A percentile compares a stretch with the other conserved stretches of the same genome.
phyloP scores from a whole-genome alignment of 2,888 invertebrate genomes.

The Drosophila phalerata region DNA sequence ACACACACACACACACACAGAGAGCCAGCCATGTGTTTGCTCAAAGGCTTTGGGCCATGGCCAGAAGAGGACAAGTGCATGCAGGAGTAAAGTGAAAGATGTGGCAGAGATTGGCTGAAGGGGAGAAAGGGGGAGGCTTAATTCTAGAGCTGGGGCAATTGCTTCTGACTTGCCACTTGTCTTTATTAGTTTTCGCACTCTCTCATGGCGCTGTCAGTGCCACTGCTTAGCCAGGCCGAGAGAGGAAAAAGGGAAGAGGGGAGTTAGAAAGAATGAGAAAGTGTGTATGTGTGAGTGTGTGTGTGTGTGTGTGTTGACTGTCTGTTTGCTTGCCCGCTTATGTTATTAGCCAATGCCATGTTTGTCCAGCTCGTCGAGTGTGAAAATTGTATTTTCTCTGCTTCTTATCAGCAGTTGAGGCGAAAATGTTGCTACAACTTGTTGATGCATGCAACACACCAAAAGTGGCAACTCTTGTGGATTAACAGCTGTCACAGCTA shows the following conservation, averaged over 20 bases:
- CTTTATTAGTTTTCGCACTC: conserved; percentile 78
- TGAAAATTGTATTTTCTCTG: conserved; percentile 62
- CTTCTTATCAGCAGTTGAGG: conserved; percentile 23
- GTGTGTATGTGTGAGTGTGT: background rate
- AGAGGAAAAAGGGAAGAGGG: background rate
- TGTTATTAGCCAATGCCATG: conserved; percentile 77
- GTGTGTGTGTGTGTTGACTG: conserved; percentile 11
- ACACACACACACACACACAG: background rate
- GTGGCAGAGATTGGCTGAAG: conserved; percentile 46
- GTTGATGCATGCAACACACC: conserved; percentile 63
- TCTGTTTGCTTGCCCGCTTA: conserved; percentile 74
- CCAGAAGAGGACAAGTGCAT: conserved; percentile 47
- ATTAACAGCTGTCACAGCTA: conserved; percentile 47
- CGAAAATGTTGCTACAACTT: conserved; percentile 53
- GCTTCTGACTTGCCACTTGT: conserved; percentile 79
- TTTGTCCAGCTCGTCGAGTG: conserved; percentile 62
- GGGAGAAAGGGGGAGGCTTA: background rate
- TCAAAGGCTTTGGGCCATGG: conserved; percentile 63
- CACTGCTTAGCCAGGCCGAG: conserved; percentile 36
- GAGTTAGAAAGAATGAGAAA: background rate
- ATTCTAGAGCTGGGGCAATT: conserved; percentile 41
- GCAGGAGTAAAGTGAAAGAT: conserved; percentile 52
- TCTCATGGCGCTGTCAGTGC: conserved; percentile 41
- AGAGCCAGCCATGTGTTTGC: conserved; percentile 73
- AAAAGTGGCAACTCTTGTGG: conserved; percentile 46